Evolutionary conservation across 1,140 invertebrate genomes (phyloP).

Genomic region (Drosophila funebris): DNA sequence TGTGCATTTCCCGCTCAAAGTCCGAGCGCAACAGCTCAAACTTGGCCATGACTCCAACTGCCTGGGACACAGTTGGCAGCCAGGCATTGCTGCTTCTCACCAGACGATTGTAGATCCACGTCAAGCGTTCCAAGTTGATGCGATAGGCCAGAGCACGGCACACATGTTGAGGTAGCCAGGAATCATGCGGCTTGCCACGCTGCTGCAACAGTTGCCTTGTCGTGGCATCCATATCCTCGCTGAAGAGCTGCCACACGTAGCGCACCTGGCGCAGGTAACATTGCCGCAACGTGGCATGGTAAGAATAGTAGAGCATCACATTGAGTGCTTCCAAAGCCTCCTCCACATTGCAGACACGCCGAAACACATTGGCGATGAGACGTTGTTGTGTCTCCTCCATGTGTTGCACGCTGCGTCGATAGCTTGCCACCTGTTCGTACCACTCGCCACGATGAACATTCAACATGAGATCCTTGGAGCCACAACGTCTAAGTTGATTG

Average conservation of each 20-base stretch:
- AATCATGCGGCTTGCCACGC: slow-evolving; percentile 86
- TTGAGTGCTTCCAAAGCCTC: slow-evolving; percentile 89
- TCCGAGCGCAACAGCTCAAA: slow-evolving; percentile 61
- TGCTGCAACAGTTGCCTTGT: slow-evolving; percentile 88
- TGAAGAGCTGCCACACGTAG: slow-evolving; percentile 89
- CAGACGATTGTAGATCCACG: slow-evolving; percentile 58
- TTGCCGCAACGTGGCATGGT: slow-evolving; percentile 86
- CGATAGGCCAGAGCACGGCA: slow-evolving; percentile 84
- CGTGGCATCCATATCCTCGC: slow-evolving; percentile 89
- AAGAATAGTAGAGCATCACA: slow-evolving; percentile 88
- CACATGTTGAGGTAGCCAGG: slow-evolving; percentile 88
- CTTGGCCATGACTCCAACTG: slow-evolving; percentile 45
- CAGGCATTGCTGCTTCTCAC: slow-evolving; percentile 48
- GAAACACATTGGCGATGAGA: slow-evolving; percentile 88
- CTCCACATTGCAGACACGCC: slow-evolving; percentile 88
- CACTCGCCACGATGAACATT: slow-evolving; percentile 86
- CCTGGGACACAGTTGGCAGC: slow-evolving; percentile 66
- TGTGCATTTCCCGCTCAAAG: slow-evolving; percentile 53
- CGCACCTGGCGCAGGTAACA: slow-evolving; percentile 88
- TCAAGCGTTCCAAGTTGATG: slow-evolving; percentile 67
- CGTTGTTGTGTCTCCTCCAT: slow-evolving; percentile 90
- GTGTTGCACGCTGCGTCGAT: slow-evolving; percentile 85
- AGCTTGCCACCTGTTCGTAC: slow-evolving; percentile 84
- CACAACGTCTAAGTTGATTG: slow-evolving; percentile 85
- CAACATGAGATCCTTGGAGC: slow-evolving; percentile 87